These are phyloP conservation scores for Lasioglossum leucozonium DNA, from an alignment of 2,888 invertebrate genomes.

Conservation along the genomic window DNA sequence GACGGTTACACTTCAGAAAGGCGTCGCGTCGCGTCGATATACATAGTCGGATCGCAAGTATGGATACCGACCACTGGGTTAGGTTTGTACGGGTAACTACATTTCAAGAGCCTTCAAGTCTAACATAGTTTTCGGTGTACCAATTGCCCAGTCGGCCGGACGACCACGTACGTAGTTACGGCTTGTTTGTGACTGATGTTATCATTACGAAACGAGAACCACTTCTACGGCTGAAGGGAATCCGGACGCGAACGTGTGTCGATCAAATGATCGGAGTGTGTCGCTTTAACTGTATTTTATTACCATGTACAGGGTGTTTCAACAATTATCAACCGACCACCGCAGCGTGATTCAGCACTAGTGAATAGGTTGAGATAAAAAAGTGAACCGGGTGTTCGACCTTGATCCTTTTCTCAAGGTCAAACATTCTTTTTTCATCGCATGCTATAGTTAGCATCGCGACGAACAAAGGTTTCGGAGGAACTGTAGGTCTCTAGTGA, in stretches of 20 bases:
- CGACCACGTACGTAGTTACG: conserved; percentile 54
- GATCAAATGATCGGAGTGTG: conserved; percentile 34
- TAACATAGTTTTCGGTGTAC: conserved; percentile 61
- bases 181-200: conserved; percentile 63
- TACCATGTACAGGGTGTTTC: not conserved
- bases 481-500: no score
- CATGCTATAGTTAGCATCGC: no score
- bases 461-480: no score
- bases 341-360: no score
- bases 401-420: no score
- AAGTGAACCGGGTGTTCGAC: no score
- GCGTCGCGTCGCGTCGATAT: not conserved
- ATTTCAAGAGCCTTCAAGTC: conserved; percentile 52
- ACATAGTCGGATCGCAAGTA: not conserved
- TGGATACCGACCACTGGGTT: conserved; percentile 18
- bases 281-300: not conserved
- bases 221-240: conserved; percentile 31
- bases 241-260: conserved; percentile 26
- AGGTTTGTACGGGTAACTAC: conserved; percentile 49
- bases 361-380: no score
- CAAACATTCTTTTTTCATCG: no score
- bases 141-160: conserved; percentile 36
- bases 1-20: conserved; percentile 7
- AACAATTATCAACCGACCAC: not conserved
- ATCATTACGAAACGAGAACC: conserved; percentile 41